These are phyloP conservation scores for Cyrtonyx montezumae DNA, from an alignment of 2,113 vertebrate genomes.

Conservation along the genomic window DNA sequence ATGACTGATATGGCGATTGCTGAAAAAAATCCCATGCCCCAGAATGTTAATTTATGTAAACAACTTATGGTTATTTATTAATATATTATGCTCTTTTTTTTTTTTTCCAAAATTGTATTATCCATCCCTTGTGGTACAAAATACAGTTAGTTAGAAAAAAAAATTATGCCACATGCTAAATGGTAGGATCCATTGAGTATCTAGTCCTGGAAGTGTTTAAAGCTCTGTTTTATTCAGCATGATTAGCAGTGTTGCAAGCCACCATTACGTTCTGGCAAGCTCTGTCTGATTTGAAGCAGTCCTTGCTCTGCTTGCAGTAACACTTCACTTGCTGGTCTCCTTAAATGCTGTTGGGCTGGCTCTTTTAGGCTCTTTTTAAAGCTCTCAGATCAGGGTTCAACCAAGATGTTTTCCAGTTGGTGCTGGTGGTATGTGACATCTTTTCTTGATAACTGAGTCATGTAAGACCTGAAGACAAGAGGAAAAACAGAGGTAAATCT, in stretches of 20 bases:
- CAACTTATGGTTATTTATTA: conserved; percentile 34
- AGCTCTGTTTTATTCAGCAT: neutral
- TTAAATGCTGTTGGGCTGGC: neutral
- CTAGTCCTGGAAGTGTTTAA: neutral
- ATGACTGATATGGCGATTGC: conserved; percentile 24
- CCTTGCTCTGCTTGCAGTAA: neutral
- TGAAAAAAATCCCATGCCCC: conserved; percentile 21
- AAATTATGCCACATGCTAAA: neutral
- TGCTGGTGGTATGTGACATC: neutral
- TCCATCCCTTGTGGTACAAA: neutral
- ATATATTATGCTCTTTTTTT: neutral
- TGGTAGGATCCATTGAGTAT: neutral
- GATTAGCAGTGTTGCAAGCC: neutral
- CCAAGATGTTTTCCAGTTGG: neutral
- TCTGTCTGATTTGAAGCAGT: neutral
- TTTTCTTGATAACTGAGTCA: neutral
- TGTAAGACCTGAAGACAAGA: neutral
- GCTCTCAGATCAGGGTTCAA: neutral
- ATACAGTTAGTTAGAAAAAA: neutral
- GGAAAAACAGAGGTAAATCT: neutral
- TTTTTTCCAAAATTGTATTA: neutral
- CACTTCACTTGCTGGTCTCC: neutral
- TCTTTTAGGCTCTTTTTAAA: too few species aligned
- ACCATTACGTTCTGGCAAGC: neutral
- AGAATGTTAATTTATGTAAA: conserved; percentile 26